Conservation (phyloP, 30 jellyfish, hydroid and myxozoan genomes). For the Nemopilema nomurai region DNA sequence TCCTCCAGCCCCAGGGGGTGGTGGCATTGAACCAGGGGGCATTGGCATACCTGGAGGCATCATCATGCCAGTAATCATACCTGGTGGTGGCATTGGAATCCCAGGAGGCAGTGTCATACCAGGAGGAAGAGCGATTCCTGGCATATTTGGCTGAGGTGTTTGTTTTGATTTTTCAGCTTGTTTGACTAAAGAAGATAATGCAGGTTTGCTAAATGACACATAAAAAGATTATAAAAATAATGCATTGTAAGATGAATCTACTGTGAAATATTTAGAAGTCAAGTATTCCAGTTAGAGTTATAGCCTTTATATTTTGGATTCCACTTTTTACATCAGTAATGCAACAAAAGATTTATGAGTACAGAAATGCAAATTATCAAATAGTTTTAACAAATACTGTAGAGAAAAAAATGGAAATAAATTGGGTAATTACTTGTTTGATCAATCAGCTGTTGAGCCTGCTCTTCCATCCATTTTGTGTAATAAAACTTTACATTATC, state of each 20-base stretch:
- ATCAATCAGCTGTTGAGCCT: conserved; percentile 98
- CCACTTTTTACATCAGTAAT: too few species aligned
- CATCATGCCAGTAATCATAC: conserved; percentile 96
- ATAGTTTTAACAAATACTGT: too few species aligned
- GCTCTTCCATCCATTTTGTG: conserved; percentile 99
- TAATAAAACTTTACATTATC: conserved; percentile 96
- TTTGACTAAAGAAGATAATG: conserved; percentile 67
- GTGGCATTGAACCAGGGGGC: conserved; percentile 56
- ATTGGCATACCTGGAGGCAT: conserved; percentile 93
- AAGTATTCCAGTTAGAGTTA: too few species aligned
- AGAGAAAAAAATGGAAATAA: not conserved
- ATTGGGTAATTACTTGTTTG: conserved; percentile 73
- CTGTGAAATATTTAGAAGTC: too few species aligned
- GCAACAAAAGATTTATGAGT: too few species aligned
- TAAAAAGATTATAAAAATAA: too few species aligned
- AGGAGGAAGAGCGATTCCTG: conserved; percentile 83
- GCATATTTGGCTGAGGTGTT: conserved; percentile 59
- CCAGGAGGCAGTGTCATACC: conserved; percentile 94
- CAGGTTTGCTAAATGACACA: not conserved
- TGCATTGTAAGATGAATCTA: too few species aligned
- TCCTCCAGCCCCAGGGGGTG: conserved; percentile 48
- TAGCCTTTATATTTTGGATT: too few species aligned
- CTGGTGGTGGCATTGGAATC: conserved; percentile 88
- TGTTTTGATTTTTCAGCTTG: conserved; percentile 93
- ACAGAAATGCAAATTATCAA: too few species aligned